Conservation (phyloP, 2,797 vertebrate genomes). For the Macrochelys suwanniensis region DNA sequence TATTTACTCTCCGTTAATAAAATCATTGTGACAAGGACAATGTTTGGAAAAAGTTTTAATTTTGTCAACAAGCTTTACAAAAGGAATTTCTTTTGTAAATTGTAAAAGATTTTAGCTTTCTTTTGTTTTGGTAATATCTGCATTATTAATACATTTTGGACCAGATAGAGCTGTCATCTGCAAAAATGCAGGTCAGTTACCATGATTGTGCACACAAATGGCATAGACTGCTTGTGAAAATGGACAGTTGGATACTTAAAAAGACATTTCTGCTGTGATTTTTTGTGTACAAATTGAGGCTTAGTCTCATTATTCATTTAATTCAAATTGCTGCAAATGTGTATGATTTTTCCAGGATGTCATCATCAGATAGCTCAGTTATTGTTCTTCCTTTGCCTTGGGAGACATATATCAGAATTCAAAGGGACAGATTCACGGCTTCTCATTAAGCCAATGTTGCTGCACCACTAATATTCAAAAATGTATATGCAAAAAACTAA, state of each 20-base stretch:
- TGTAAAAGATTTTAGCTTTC: not conserved
- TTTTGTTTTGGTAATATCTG: not conserved
- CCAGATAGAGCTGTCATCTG: not conserved
- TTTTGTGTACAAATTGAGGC: not conserved
- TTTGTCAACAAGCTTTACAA: rapidly evolving
- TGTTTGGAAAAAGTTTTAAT: not conserved
- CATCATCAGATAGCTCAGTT: not conserved
- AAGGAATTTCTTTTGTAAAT: not conserved
- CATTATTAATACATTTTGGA: not conserved
- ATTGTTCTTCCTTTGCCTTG: not conserved
- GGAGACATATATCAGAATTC: not conserved
- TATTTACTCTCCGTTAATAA: conserved; percentile 67
- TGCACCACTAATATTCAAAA: not conserved
- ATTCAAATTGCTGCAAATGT: not conserved
- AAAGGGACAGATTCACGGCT: not conserved
- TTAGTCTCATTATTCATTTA: not conserved
- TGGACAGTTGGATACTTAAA: not conserved
- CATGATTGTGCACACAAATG: not conserved
- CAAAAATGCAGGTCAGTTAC: not conserved
- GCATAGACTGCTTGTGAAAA: not conserved
- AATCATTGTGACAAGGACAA: conserved; percentile 47
- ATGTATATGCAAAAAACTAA: too few species aligned
- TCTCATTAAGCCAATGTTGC: not conserved
- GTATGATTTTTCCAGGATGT: not conserved
- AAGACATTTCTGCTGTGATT: not conserved